Conservation (phyloP, 1,140 invertebrate genomes). For the Drosophila kohkoa region DNA sequence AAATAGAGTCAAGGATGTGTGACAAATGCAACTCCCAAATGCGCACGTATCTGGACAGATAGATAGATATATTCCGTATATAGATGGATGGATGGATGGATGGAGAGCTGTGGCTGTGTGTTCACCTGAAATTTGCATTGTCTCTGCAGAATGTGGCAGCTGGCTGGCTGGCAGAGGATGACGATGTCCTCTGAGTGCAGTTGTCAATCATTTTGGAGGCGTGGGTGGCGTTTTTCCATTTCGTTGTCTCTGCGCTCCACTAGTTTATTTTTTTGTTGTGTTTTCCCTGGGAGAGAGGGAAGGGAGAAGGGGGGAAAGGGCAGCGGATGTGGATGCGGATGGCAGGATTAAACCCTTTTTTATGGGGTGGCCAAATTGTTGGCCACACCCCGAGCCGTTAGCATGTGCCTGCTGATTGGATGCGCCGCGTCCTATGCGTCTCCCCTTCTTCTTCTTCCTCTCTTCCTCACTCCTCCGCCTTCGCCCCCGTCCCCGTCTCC, state of each 20-base stretch:
- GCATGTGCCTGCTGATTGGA: slow-evolving; percentile 56
- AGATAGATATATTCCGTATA: background rate
- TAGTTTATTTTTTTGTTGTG: background rate
- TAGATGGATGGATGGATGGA: background rate
- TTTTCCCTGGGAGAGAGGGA: background rate
- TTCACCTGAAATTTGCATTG: slow-evolving; percentile 11
- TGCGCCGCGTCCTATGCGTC: slow-evolving; percentile 42
- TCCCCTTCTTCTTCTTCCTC: background rate
- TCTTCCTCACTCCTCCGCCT: no score
- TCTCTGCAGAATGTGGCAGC: background rate
- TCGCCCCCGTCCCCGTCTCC: background rate
- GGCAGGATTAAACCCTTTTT: slow-evolving; percentile 23
- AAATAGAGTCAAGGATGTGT: background rate
- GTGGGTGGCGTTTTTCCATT: slow-evolving; percentile 3
- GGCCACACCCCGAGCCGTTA: slow-evolving; percentile 49
- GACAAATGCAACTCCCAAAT: background rate
- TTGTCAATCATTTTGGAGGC: slow-evolving; percentile 54
- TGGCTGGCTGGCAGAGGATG: background rate
- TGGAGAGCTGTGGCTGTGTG: background rate
- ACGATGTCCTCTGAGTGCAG: slow-evolving; percentile 17
- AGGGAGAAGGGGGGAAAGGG: background rate
- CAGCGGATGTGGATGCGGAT: slow-evolving; percentile 5
- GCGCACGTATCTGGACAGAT: no score
- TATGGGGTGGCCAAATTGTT: slow-evolving; percentile 48
- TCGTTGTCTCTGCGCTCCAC: background rate